phyloP scores from a whole-genome alignment of 2,797 vertebrate species.

The Pipistrellus nathusii region DNA sequence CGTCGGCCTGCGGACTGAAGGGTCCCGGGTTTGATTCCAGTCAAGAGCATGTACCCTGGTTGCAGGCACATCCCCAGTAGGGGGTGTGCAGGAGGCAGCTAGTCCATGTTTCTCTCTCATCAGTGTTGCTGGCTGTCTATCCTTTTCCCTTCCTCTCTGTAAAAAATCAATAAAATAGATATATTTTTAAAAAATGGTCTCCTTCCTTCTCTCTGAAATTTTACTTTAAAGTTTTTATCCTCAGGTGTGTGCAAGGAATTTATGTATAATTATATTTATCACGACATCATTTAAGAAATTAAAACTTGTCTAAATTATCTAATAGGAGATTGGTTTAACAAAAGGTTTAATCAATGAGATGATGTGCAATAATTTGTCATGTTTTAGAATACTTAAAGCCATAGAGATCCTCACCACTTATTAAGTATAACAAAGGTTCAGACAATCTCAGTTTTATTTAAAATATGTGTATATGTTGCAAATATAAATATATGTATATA shows the following conservation, averaged over 20 bases:
- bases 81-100: too few relatives aligned
- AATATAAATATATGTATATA: not conserved
- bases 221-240: conserved; percentile 5
- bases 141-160: too few relatives aligned
- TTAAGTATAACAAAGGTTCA: not conserved
- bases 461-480: not conserved
- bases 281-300: conserved; percentile 9
- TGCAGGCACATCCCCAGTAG: too few relatives aligned
- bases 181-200: not conserved
- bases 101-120: too few relatives aligned
- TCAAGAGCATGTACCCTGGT: too few relatives aligned
- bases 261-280: not conserved
- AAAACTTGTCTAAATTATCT: not conserved
- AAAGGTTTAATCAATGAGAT: conserved; percentile 7
- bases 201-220: not conserved
- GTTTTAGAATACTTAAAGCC: not conserved
- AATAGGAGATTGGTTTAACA: not conserved
- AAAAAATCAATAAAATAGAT: too few relatives aligned
- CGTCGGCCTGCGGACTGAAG: too few relatives aligned
- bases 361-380: not conserved
- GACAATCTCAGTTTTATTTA: conserved; percentile 35
- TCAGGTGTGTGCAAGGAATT: not conserved
- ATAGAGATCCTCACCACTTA: not conserved
- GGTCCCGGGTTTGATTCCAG: too few relatives aligned
- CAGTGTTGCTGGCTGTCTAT: too few relatives aligned